Base-by-base conservation (phyloP, 35 echinoderm and acorn worm genomes). In the Stichopus chloronotus region DNA sequence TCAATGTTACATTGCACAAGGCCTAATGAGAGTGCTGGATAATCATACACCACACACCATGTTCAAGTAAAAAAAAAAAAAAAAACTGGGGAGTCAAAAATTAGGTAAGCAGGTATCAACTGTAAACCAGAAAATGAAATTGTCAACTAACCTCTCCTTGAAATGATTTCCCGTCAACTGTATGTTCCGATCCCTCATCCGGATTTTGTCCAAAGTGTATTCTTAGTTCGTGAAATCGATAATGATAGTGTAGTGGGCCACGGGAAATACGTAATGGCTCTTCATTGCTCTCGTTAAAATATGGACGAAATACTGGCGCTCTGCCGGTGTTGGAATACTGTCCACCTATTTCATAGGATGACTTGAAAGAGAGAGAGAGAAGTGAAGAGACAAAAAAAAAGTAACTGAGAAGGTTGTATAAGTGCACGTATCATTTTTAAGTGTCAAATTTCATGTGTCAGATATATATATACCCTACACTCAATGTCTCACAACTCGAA, bases 71-170 rank as follows among this genome's bases (percentile, higher is more conserved):
- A n/a, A n/a, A n/a, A n/a, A n/a, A n/a, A n/a, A n/a, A n/a, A n/a
- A n/a, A n/a, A n/a, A n/a, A n/a, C n/a, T n/a, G 30, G 30, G 30
- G 30, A 3, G 30, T n/a, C n/a, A 3, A 43, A 43, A 43, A 43
- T 1, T 43, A 43, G 1, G 30, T 43, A 43, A 43, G 30, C 30
- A 43, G 30, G 30, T 43, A 43, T 3, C 30, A 43, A 43, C 30
- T 43, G 30, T 43, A 43, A 53, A 53, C n/a, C 19, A 8, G 9
- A 79, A 25, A 79, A 52, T 12, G 52, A 83, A 83, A 54, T 78
- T n/a, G n/a, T 43, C 30, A 43, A 85, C 87, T 14, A 63, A 89
- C 87, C 87, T 89, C 87, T 17, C 87, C 87, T 60, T 89, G 87
- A 74, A 89, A 89, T 11, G 87, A 59, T n/a, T 65, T 43, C 4